These are phyloP conservation scores for Leuctra nigra DNA, from an alignment of 2,888 invertebrate genomes.

Conservation along the genomic window DNA sequence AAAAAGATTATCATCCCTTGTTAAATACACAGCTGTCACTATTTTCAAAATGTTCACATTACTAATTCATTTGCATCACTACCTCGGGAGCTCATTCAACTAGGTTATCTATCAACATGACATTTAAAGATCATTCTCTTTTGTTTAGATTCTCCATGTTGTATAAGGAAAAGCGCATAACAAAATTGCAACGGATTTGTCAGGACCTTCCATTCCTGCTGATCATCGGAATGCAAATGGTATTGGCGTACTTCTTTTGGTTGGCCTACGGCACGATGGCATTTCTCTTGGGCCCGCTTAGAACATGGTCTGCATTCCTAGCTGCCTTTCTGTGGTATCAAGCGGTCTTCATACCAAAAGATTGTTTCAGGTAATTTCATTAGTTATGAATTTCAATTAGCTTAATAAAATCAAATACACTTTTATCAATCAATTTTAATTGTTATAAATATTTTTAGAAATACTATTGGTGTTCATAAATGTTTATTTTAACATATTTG, in stretches of 20 bases:
- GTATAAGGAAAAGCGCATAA: neutral
- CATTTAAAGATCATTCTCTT: neutral
- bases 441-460: too few relatives aligned
- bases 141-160: neutral
- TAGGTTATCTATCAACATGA: neutral
- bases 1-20: too few relatives aligned
- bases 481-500: too few relatives aligned
- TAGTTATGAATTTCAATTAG: too few relatives aligned
- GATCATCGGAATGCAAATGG: conserved; percentile 51
- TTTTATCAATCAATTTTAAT: too few relatives aligned
- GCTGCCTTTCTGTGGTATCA: conserved; percentile 62
- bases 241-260: conserved; percentile 71
- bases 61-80: too few relatives aligned
- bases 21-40: too few relatives aligned
- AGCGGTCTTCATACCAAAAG: conserved; percentile 51
- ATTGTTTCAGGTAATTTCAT: conserved; percentile 52
- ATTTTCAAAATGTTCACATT: too few relatives aligned
- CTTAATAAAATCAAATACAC: too few relatives aligned
- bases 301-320: conserved; percentile 71
- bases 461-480: too few relatives aligned
- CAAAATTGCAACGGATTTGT: conserved; percentile 21
- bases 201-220: conserved; percentile 48
- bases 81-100: neutral
- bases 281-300: conserved; percentile 66
- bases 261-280: conserved; percentile 73